Percentiles rank a stretch among this genome's conserved stretches.
phyloP scores from a whole-genome alignment of 2,113 vertebrate species.

The Xenopus tropicalis region DNA sequence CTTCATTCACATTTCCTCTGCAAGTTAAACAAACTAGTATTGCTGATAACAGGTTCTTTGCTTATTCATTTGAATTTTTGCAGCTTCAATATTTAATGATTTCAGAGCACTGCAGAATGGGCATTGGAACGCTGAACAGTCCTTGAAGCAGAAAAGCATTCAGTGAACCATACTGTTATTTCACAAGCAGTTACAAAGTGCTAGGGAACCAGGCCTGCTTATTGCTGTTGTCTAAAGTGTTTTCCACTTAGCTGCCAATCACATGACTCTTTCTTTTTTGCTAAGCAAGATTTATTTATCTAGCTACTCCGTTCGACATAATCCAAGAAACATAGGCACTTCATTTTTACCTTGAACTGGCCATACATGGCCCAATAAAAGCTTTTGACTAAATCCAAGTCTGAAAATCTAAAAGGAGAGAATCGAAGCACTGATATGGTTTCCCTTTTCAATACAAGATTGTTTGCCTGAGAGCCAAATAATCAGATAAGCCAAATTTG shows the following conservation, averaged over 20 bases:
- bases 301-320: too few species aligned
- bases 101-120: not conserved
- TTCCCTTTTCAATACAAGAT: too few species aligned
- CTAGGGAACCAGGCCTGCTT: not conserved
- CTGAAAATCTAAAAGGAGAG: too few species aligned
- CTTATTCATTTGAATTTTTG: conserved; percentile 38
- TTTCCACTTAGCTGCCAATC: not conserved
- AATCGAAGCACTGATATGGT: too few species aligned
- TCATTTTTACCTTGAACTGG: too few species aligned
- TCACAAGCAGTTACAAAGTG: not conserved
- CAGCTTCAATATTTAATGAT: conserved; percentile 36
- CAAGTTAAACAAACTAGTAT: conserved; percentile 36
- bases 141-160: conserved; percentile 13
- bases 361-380: too few species aligned
- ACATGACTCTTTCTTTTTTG: not conserved
- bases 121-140: conserved; percentile 6
- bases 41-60: conserved; percentile 33
- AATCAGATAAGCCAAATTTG: too few species aligned
- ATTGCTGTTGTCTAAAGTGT: not conserved
- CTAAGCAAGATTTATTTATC: too few species aligned
- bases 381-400: too few species aligned
- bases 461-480: too few species aligned
- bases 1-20: conserved; percentile 12
- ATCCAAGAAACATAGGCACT: too few species aligned
- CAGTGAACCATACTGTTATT: not conserved